Percentiles rank a stretch among this genome's conserved stretches.
phyloP scores from a whole-genome alignment of 37 sponge, comb jelly and placozoan genomes.

The Geodia barretti region DNA sequence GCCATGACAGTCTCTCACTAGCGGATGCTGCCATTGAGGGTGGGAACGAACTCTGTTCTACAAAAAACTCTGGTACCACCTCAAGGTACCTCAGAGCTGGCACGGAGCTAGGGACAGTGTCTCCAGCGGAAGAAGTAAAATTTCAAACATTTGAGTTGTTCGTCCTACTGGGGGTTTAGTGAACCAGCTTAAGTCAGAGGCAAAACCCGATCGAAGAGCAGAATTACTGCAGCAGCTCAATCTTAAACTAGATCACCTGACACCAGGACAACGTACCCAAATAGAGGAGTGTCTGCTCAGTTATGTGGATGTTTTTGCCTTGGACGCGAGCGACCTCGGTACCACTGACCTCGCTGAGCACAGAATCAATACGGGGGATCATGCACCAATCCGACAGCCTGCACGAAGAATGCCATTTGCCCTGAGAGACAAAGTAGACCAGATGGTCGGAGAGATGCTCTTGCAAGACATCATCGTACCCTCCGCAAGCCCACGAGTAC shows the following conservation, averaged over 20 bases:
- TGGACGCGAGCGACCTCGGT: neutral
- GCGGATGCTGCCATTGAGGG: too few species aligned
- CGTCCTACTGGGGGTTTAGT: too few species aligned
- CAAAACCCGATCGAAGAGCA: neutral
- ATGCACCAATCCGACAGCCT: slow-evolving; percentile 7
- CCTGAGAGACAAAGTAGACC: neutral
- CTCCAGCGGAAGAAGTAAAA: too few species aligned
- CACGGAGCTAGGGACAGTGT: too few species aligned
- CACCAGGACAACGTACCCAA: neutral
- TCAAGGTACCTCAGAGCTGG: too few species aligned
- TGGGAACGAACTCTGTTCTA: too few species aligned
- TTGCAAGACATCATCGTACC: slow-evolving; percentile 7
- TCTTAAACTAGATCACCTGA: neutral
- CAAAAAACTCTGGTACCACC: too few species aligned
- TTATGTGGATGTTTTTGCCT: slow-evolving; percentile 2
- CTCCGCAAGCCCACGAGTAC: slow-evolving; percentile 52
- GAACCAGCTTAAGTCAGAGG: too few species aligned
- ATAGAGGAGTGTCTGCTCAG: slow-evolving; percentile 5
- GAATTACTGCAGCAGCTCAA: neutral
- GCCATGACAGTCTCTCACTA: too few species aligned
- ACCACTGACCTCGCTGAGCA: slow-evolving; percentile 5
- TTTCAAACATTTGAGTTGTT: too few species aligned
- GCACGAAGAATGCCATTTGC: slow-evolving; percentile 12
- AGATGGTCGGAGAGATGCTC: slow-evolving; percentile 22
- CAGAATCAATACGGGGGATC: neutral